phyloP scores from a whole-genome alignment of 2,888 invertebrate genomes.

The Malachius bipustulatus region DNA sequence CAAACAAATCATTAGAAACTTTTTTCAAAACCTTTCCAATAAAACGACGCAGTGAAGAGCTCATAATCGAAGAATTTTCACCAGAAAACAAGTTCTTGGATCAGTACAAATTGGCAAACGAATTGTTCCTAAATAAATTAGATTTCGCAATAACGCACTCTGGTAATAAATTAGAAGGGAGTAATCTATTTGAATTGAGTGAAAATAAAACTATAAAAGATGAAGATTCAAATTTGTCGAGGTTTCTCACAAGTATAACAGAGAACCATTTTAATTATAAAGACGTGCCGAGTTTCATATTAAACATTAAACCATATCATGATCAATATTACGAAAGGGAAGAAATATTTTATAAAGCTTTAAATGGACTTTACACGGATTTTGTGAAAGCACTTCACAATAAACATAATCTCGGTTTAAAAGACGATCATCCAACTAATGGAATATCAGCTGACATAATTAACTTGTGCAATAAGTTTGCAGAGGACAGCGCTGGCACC shows the following conservation, averaged over 20 bases:
- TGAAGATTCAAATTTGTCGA: conserved; percentile 21
- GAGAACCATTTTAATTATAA: too few relatives aligned
- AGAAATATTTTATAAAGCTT: conserved; percentile 28
- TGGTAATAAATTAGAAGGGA: conserved; percentile 26
- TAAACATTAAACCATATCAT: conserved; percentile 24
- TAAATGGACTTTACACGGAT: conserved; percentile 41
- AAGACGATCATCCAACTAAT: conserved; percentile 41
- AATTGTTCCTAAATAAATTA: conserved; percentile 34
- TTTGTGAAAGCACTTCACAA: conserved; percentile 26
- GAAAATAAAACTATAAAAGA: conserved; percentile 21
- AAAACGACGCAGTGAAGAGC: too few relatives aligned
- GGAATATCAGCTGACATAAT: conserved; percentile 42
- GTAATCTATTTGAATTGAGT: conserved; percentile 24
- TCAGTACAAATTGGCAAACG: conserved; percentile 30
- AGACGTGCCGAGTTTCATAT: too few relatives aligned
- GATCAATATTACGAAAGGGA: conserved; percentile 20
- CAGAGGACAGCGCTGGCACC: conserved; percentile 7
- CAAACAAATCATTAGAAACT: conserved; percentile 5
- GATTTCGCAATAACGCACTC: conserved; percentile 29
- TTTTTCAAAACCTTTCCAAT: neutral
- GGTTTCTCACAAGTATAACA: conserved; percentile 27
- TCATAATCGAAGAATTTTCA: too few relatives aligned
- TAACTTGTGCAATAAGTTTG: conserved; percentile 35
- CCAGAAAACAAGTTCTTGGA: too few relatives aligned
- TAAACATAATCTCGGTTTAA: conserved; percentile 33